phyloP scores from a whole-genome alignment of 1,140 invertebrate species.

The Cataglyphis hispanica region DNA sequence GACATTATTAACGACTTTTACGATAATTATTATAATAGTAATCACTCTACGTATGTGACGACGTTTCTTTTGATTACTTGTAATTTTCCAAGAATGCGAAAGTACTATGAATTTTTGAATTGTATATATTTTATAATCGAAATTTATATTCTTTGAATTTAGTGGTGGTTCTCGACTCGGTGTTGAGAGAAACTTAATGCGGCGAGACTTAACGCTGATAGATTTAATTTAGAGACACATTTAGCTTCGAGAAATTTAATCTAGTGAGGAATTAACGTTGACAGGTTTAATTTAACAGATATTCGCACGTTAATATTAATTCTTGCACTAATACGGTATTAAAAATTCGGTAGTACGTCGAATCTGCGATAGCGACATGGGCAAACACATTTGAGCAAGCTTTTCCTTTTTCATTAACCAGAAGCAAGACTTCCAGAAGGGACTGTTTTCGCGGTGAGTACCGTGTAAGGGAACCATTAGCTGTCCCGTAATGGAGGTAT shows the following conservation, averaged over 20 bases:
- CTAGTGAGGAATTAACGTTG: neutral
- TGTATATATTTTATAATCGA: neutral
- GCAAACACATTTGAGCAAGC: neutral
- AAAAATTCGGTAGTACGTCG: constrained; percentile 11
- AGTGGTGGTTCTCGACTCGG: neutral
- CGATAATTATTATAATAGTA: neutral
- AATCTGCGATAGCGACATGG: neutral
- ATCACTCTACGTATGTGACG: neutral
- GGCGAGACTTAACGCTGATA: neutral
- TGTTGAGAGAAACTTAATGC: neutral
- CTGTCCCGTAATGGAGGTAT: constrained; percentile 56
- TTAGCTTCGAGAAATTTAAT: constrained; percentile 27
- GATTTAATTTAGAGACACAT: constrained; percentile 5
- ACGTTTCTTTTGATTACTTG: neutral
- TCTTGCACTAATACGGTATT: neutral
- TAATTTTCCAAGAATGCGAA: neutral
- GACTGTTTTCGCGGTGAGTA: constrained; percentile 20
- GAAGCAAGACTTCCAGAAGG: constrained; percentile 12
- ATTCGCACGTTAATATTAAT: neutral
- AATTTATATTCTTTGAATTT: neutral
- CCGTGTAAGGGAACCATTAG: constrained; percentile 41
- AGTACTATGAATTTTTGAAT: neutral
- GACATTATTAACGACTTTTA: neutral
- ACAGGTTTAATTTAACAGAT: neutral
- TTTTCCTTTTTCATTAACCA: constrained; percentile 40